phyloP scores from a whole-genome alignment of 2,113 vertebrate genomes.

The Lepus timidus region DNA sequence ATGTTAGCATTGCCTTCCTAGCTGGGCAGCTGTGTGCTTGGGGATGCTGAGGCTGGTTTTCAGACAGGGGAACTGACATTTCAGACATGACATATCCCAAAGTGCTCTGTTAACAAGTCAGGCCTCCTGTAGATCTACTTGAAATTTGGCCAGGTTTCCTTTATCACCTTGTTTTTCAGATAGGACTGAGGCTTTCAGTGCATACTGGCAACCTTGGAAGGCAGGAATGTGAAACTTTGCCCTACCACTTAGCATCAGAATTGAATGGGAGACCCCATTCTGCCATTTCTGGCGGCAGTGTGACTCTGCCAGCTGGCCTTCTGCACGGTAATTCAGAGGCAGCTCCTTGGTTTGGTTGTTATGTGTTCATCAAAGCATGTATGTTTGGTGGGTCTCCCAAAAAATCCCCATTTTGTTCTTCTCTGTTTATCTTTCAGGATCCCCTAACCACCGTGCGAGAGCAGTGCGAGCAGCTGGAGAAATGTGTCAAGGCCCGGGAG shows the following conservation, averaged over 20 bases:
- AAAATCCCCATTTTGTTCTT: slow-evolving; percentile 22
- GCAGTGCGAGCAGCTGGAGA: slow-evolving; percentile 91
- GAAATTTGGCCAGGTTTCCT: slow-evolving; percentile 68
- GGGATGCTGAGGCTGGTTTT: slow-evolving; percentile 14
- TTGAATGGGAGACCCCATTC: slow-evolving; percentile 70
- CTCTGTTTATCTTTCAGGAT: slow-evolving; percentile 86
- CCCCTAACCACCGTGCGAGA: slow-evolving; percentile 90
- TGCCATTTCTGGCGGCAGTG: slow-evolving; percentile 57
- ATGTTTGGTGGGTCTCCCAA: slow-evolving; percentile 20
- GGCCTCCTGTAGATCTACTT: slow-evolving; percentile 48
- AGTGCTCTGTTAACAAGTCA: slow-evolving; percentile 63
- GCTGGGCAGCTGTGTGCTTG: not conserved
- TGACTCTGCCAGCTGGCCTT: slow-evolving; percentile 71
- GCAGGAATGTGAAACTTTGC: slow-evolving; percentile 73
- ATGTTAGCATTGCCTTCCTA: slow-evolving; percentile 23
- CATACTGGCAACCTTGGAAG: slow-evolving; percentile 71
- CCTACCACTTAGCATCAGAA: slow-evolving; percentile 72
- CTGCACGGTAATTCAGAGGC: slow-evolving; percentile 69
- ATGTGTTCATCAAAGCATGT: slow-evolving; percentile 46
- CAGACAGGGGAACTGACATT: slow-evolving; percentile 45
- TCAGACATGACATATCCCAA: slow-evolving; percentile 27
- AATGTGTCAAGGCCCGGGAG: slow-evolving; percentile 91
- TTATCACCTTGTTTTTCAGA: slow-evolving; percentile 74
- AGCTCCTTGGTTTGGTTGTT: slow-evolving; percentile 70
- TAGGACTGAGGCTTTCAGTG: slow-evolving; percentile 74